Conservation (phyloP, 2,888 invertebrate genomes). For the Cacoxenus indagator region DNA sequence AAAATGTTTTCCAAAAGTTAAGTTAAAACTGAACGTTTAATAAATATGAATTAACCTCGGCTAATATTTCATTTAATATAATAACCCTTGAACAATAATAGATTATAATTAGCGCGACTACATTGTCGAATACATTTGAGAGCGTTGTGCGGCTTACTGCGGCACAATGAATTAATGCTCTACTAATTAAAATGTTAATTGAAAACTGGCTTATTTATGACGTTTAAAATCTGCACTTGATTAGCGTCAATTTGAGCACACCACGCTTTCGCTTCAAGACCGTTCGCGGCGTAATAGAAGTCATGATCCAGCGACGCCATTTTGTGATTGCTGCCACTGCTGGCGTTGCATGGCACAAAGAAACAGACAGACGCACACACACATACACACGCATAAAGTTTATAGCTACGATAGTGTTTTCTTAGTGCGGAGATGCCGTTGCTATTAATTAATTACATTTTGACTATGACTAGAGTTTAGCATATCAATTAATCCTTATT, state of each 20-base stretch:
- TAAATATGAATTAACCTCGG: neutral
- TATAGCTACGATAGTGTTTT: neutral
- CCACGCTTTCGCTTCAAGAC: neutral
- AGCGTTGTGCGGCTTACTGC: neutral
- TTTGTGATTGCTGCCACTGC: neutral
- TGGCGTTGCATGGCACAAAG: neutral
- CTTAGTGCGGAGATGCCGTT: constrained; percentile 19
- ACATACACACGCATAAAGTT: neutral
- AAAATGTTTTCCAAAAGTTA: neutral
- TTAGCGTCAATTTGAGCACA: neutral
- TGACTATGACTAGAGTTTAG: constrained; percentile 37
- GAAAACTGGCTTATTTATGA: constrained; percentile 23
- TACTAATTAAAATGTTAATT: constrained; percentile 21
- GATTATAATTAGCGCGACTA: neutral
- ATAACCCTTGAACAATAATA: neutral
- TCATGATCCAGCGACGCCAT: neutral
- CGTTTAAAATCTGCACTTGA: neutral
- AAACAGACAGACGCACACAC: neutral
- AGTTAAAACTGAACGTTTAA: neutral
- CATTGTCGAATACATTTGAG: neutral
- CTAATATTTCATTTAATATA: neutral
- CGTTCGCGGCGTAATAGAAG: no score
- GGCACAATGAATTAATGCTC: constrained; percentile 9
- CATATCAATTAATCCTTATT: constrained; percentile 60
- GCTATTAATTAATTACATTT: constrained; percentile 63